Percentiles rank a stretch among this genome's conserved stretches.
These are phyloP conservation scores for Aporrectodea caliginosa DNA, from an alignment of 1,140 invertebrate species.

Conservation along the genomic window DNA sequence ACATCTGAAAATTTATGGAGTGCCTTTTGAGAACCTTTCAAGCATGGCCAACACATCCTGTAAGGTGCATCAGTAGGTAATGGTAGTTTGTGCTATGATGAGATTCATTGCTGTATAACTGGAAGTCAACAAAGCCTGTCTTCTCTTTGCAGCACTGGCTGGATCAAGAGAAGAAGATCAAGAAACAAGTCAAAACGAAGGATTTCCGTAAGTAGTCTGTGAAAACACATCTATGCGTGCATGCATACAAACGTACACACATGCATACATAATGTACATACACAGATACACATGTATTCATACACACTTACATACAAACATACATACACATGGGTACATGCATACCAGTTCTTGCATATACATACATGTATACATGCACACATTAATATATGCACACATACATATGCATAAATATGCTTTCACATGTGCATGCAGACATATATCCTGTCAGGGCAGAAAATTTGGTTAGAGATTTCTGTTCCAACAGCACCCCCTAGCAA, in stretches of 20 bases:
- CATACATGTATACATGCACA: background rate
- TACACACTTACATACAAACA: background rate
- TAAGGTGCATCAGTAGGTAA: too few species aligned
- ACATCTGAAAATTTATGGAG: background rate
- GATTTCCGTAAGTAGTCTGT: background rate
- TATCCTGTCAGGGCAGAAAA: too few species aligned
- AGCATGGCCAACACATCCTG: background rate
- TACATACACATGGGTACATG: background rate
- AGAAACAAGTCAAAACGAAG: background rate
- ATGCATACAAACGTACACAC: background rate
- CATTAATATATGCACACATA: too few species aligned
- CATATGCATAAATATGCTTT: too few species aligned
- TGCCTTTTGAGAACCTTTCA: background rate
- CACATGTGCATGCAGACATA: too few species aligned
- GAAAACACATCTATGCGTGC: background rate
- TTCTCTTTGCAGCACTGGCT: background rate
- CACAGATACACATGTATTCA: background rate
- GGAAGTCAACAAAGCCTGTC: too few species aligned
- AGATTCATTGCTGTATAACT: background rate
- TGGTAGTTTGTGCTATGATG: background rate
- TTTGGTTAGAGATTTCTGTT: too few species aligned
- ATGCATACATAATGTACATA: background rate
- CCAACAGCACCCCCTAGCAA: too few species aligned
- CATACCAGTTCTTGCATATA: background rate
- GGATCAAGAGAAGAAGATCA: background rate